Evolutionary conservation across 2,113 vertebrate species (phyloP).

Genomic region (Recurvirostra avosetta): DNA sequence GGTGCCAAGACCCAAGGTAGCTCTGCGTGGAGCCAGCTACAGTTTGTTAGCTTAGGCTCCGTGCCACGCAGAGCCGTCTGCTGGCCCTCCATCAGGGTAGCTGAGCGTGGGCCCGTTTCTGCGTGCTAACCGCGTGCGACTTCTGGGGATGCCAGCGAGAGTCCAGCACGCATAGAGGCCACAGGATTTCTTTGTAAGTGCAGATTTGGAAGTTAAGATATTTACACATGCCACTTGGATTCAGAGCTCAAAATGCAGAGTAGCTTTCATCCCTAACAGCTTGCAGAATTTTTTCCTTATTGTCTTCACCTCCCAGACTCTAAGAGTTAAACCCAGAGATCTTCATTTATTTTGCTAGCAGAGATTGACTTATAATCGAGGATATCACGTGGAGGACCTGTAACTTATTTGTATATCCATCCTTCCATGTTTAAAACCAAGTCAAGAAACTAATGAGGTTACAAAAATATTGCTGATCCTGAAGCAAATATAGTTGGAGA

Average conservation of each 20-base stretch:
- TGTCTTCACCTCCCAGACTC: neutral
- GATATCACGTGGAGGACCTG: neutral
- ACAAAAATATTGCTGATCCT: conserved; percentile 49
- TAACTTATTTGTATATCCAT: neutral
- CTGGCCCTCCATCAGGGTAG: neutral
- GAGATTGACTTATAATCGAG: neutral
- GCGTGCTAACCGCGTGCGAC: accelerated
- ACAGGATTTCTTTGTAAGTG: neutral
- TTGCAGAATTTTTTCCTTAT: neutral
- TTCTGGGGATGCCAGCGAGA: neutral
- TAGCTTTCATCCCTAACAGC: neutral
- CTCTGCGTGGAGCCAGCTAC: neutral
- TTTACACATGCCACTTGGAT: accelerated
- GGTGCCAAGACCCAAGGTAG: accelerated
- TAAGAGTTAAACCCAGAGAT: neutral
- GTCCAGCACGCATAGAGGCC: accelerated
- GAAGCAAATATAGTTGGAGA: conserved; percentile 21
- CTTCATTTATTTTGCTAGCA: neutral
- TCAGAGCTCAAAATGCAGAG: neutral
- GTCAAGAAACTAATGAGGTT: conserved; percentile 31
- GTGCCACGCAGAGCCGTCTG: neutral
- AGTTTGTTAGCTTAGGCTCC: neutral
- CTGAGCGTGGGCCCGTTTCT: neutral
- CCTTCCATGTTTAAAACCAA: conserved; percentile 20
- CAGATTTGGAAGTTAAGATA: neutral